phyloP scores from a whole-genome alignment of 2,888 invertebrate genomes.

The Helicoverpa assulta region DNA sequence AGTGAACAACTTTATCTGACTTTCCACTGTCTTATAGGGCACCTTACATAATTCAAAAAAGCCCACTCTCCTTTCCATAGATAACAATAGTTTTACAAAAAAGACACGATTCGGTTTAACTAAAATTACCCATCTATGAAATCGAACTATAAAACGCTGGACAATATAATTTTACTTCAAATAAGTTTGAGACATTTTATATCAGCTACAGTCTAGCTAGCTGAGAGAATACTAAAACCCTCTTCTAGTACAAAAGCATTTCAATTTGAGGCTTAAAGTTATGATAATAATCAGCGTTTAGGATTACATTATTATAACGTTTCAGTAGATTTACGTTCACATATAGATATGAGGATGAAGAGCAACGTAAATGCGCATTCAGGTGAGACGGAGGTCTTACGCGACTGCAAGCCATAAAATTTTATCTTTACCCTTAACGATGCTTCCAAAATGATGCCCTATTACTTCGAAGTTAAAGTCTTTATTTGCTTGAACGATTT shows the following conservation, averaged over 20 bases:
- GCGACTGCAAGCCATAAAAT: conserved; percentile 36
- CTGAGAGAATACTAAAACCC: conserved; percentile 20
- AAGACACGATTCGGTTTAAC: no score
- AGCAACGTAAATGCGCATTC: conserved; percentile 31
- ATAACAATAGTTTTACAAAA: no score
- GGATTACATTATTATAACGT: conserved; percentile 38
- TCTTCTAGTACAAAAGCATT: conserved; percentile 10
- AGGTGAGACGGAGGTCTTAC: conserved; percentile 31
- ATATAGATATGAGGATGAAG: conserved; percentile 40
- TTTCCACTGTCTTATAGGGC: no score
- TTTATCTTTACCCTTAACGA: conserved; percentile 16
- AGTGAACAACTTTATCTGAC: no score
- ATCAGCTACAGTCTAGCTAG: not conserved
- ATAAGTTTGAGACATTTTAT: not conserved
- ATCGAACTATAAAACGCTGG: not conserved
- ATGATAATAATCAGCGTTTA: conserved; percentile 35
- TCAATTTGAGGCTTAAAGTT: conserved; percentile 30
- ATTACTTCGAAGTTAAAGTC: conserved; percentile 10
- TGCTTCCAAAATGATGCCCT: conserved; percentile 27
- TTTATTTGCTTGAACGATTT: conserved; percentile 27
- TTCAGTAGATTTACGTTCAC: conserved; percentile 36
- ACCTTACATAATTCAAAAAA: no score
- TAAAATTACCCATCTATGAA: no score
- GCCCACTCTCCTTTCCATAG: no score
- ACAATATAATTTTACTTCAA: not conserved